Conservation (phyloP, 1,140 invertebrate species). For the Zaprionus kolodkinae region DNA sequence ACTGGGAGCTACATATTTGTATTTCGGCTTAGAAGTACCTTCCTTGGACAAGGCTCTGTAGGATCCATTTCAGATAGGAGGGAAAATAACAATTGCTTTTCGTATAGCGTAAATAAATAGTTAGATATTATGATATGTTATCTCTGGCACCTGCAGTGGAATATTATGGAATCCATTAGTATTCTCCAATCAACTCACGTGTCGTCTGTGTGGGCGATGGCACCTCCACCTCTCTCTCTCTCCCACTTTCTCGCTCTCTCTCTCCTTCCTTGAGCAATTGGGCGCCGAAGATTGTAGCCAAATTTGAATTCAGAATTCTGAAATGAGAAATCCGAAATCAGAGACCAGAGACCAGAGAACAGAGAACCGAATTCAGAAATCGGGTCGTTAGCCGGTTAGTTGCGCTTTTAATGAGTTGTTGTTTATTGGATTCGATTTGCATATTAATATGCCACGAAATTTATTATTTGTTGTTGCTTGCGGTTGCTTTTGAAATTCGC, state of each 20-base stretch:
- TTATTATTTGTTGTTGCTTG: slow-evolving; percentile 71
- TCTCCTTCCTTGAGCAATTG: slow-evolving; percentile 5
- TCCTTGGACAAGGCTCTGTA: too few relatives aligned
- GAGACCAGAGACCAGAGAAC: background rate
- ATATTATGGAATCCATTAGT: background rate
- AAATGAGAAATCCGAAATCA: slow-evolving; percentile 3
- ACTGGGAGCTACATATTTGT: too few relatives aligned
- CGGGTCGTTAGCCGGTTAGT: slow-evolving; percentile 59
- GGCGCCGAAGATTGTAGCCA: slow-evolving; percentile 12
- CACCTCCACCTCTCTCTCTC: background rate
- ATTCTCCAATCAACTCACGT: background rate
- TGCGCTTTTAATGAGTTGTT: slow-evolving; percentile 78
- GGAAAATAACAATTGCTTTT: background rate
- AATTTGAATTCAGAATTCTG: slow-evolving; percentile 1
- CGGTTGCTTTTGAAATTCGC: slow-evolving; percentile 17
- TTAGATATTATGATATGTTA: too few relatives aligned
- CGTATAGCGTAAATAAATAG: too few relatives aligned
- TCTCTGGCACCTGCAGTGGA: too few relatives aligned
- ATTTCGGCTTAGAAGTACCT: too few relatives aligned
- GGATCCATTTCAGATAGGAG: too few relatives aligned
- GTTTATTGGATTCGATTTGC: slow-evolving; percentile 76
- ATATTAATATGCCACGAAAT: slow-evolving; percentile 63
- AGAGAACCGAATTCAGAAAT: slow-evolving; percentile 8
- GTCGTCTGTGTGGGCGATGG: slow-evolving; percentile 5
- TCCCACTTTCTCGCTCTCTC: background rate